Base-by-base conservation (phyloP, 2,113 vertebrate genomes). In the Thalassarche chlororhynchos region DNA sequence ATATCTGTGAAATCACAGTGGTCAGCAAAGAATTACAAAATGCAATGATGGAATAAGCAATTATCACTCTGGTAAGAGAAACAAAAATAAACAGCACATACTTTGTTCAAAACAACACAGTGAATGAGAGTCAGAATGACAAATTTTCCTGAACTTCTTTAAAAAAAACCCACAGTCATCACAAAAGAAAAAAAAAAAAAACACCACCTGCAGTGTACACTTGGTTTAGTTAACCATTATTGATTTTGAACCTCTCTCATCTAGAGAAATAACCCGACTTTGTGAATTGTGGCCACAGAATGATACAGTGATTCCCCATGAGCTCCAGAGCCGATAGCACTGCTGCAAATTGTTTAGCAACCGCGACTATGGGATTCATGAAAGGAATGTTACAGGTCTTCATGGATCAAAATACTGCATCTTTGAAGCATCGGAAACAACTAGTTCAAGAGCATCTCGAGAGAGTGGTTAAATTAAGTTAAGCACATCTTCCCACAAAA, bases 381-480 rank as follows among this genome's bases (percentile, higher is more conserved):
- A 91, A 96, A 93, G 58, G 77, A 76, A 40, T 89, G 68, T 79
- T 85, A 68, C 31, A 76, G 84, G 61, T 76, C 84, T 95, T 94
- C 81, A 85, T 36, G 74, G 84, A 94, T 95, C 87, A 93, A 91
- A 95, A 91, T 29, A 54, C 40, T 83, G 91, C 58, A 58, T 49
- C 79, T 91, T 46, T 72, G 78, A 90, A 85, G 49, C 61, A 77
- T 5, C 1, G 0, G 58, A 85, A 95, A 82, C 65, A 96, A 85
- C 91, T 77, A 83, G 69, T 60, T 94, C 69, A 75, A 84, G 36
- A 72, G 49, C 34, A 74, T 72, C 70, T 95, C 82, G 76, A 71
- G 78, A 96, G 84, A 69, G 26, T 29, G 29, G 40, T 84, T 84
- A 89, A 89, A 88, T 90, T 90, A 81, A 94, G 55, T 78, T 79